phyloP scores from a whole-genome alignment of 2,888 invertebrate species.

The Meliscaeva auricollis region DNA sequence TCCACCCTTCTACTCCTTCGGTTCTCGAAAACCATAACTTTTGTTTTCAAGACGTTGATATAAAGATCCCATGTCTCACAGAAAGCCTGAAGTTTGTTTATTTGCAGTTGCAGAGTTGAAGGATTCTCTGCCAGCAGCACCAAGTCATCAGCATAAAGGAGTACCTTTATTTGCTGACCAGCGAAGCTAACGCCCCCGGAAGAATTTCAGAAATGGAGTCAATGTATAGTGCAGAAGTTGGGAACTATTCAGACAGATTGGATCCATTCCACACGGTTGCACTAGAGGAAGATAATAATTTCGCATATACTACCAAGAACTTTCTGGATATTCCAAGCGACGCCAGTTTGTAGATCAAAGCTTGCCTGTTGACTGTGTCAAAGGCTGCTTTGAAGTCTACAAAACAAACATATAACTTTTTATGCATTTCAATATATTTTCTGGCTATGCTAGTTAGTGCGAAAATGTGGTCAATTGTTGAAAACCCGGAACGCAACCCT shows the following conservation, averaged over 20 bases:
- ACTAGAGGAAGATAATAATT: background rate
- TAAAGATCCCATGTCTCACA: conserved; percentile 1
- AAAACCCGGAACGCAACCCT: conserved; percentile 10
- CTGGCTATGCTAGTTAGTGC: conserved; percentile 7
- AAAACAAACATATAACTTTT: conserved; percentile 4
- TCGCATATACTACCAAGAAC: background rate
- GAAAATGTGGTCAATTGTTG: conserved; percentile 19
- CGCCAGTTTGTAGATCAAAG: conserved; percentile 3
- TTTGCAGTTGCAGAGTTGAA: background rate
- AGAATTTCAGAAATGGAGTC: no score
- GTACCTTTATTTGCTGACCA: background rate
- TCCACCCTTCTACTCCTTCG: background rate
- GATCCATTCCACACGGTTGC: background rate
- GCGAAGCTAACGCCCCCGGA: background rate
- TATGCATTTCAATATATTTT: background rate
- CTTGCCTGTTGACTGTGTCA: conserved; percentile 3
- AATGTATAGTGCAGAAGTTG: background rate
- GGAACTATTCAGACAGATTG: background rate
- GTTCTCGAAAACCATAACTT: background rate
- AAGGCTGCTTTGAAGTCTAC: conserved; percentile 3
- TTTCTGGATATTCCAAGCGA: background rate
- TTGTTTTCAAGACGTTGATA: background rate
- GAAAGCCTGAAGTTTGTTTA: background rate
- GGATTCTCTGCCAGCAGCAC: background rate
- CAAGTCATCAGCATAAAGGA: background rate